Conservation (phyloP, 1,140 invertebrate species). For the Goniozus legneri region DNA sequence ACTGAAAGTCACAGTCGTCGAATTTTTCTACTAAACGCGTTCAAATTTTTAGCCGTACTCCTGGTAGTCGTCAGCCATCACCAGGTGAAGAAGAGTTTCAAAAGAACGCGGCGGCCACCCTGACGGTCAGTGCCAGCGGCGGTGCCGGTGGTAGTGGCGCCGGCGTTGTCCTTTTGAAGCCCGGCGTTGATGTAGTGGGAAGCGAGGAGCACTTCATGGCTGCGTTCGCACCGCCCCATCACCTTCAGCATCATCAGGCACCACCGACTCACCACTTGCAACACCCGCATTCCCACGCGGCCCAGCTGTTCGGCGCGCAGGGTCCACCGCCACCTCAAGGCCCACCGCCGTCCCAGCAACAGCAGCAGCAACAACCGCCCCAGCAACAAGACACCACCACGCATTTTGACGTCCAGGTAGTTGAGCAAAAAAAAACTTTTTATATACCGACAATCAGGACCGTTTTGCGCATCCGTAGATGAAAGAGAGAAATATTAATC, state of each 20-base stretch:
- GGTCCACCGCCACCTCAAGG: conserved; percentile 51
- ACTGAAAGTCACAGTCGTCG: too few relatives aligned
- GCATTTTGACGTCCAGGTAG: conserved; percentile 58
- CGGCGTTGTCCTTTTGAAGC: conserved; percentile 53
- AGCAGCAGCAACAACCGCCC: conserved; percentile 63
- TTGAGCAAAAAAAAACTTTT: too few relatives aligned
- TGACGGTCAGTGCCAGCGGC: conserved; percentile 44
- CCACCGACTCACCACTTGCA: conserved; percentile 53
- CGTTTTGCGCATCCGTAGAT: too few relatives aligned
- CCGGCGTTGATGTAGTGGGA: conserved; percentile 58
- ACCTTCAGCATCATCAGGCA: conserved; percentile 53
- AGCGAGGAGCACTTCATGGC: conserved; percentile 55
- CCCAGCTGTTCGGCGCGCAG: conserved; percentile 52
- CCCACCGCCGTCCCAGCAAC: conserved; percentile 53
- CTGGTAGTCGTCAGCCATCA: conserved; percentile 85
- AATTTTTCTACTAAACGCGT: not conserved
- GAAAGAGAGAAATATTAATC: too few relatives aligned
- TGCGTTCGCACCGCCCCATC: conserved; percentile 59
- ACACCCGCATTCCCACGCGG: conserved; percentile 50
- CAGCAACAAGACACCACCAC: conserved; percentile 49
- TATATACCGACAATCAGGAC: too few relatives aligned
- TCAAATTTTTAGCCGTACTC: conserved; percentile 67
- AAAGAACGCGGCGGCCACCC: conserved; percentile 57
- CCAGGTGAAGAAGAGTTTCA: conserved; percentile 80
- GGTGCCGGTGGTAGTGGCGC: conserved; percentile 29